Conservation (phyloP, 2,797 vertebrate species). For the Neosalanx taihuensis region DNA sequence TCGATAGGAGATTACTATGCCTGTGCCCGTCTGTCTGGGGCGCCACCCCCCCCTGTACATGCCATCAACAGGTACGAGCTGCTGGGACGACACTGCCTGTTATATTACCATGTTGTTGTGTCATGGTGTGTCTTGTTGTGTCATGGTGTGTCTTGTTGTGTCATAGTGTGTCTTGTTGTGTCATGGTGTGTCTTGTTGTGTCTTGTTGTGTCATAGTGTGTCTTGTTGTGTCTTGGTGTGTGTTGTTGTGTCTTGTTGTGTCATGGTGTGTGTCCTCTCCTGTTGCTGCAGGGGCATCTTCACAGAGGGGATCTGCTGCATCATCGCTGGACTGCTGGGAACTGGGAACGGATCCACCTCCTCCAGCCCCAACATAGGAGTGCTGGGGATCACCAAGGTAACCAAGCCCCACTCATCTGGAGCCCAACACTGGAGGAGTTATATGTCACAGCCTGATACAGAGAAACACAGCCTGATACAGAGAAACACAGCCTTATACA, state of each 20-base stretch:
- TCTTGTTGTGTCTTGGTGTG: no score
- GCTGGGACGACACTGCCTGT: not conserved
- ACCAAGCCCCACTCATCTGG: not conserved
- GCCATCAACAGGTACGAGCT: conserved; percentile 89
- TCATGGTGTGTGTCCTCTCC: not conserved
- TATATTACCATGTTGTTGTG: not conserved
- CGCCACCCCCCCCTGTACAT: conserved; percentile 86
- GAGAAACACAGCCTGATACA: no score
- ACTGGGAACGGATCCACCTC: conserved; percentile 97
- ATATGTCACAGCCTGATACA: not conserved
- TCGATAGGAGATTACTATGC: conserved; percentile 97
- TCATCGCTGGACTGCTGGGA: conserved; percentile 90
- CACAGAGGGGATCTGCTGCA: conserved; percentile 88
- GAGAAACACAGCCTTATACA: no score
- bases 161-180: no score
- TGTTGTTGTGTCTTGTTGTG: no score
- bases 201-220: no score
- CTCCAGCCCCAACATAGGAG: conserved; percentile 95
- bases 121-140: no score
- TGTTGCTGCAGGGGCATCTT: conserved; percentile 84
- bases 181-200: no score
- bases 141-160: no score
- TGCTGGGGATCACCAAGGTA: conserved; percentile 97
- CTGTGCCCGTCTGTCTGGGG: conserved; percentile 90
- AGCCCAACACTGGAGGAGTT: not conserved